These are phyloP conservation scores for Hozukius guyotensis DNA, from an alignment of 2,797 vertebrate species.

Conservation along the genomic window DNA sequence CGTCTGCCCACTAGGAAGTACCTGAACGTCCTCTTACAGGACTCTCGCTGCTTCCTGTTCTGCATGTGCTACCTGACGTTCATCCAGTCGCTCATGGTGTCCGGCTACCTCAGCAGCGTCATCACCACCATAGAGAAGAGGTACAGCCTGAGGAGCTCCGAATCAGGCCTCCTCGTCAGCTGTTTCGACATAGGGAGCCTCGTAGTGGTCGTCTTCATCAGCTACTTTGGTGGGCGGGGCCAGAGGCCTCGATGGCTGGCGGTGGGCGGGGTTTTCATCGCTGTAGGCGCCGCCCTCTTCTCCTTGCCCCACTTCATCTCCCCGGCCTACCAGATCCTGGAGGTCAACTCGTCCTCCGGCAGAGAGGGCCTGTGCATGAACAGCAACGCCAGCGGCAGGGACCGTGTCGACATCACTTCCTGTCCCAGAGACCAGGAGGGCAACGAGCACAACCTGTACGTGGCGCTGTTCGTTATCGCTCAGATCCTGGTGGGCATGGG, in stretches of 20 bases:
- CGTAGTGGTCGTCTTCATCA: slow-evolving; percentile 96
- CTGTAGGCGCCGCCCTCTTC: slow-evolving; percentile 92
- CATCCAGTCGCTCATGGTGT: slow-evolving; percentile 98
- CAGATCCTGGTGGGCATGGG: slow-evolving; percentile 98
- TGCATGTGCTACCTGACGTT: slow-evolving; percentile 99
- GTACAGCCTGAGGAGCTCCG: slow-evolving; percentile 95
- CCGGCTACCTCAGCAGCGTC: slow-evolving; percentile 98
- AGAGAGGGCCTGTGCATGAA: slow-evolving; percentile 91
- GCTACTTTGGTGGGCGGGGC: slow-evolving; percentile 95
- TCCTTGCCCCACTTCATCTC: slow-evolving; percentile 98
- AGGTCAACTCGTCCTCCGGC: slow-evolving; percentile 88
- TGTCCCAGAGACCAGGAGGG: slow-evolving; percentile 89
- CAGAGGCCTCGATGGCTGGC: slow-evolving; percentile 96
- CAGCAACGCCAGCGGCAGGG: slow-evolving; percentile 78
- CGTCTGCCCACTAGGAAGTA: slow-evolving; percentile 81
- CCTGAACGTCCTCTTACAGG: slow-evolving; percentile 84
- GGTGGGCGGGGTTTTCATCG: slow-evolving; percentile 91
- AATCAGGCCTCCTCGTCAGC: slow-evolving; percentile 97
- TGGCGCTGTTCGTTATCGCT: slow-evolving; percentile 93
- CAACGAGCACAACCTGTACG: slow-evolving; percentile 93
- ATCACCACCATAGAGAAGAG: slow-evolving; percentile 99
- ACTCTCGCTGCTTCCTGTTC: slow-evolving; percentile 94
- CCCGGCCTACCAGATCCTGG: slow-evolving; percentile 93
- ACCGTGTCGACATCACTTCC: slow-evolving; percentile 78
- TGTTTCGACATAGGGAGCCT: slow-evolving; percentile 98